Percentiles rank a stretch among this genome's conserved stretches.
These are phyloP conservation scores for Sesamia nonagrioides DNA, from an alignment of 1,140 invertebrate species.

Conservation along the genomic window DNA sequence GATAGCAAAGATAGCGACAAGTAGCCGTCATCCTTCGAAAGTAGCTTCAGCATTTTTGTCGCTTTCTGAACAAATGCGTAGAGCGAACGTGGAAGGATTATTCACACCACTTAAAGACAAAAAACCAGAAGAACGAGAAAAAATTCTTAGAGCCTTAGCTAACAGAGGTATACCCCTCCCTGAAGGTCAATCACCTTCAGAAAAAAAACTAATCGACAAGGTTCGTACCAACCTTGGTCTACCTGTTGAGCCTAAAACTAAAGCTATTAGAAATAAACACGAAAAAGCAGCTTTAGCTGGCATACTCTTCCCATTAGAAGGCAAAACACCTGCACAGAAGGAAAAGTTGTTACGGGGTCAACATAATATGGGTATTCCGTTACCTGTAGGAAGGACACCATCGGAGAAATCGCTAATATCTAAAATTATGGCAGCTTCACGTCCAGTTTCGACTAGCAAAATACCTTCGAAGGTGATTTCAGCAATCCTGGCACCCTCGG, in stretches of 20 bases:
- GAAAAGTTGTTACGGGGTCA: slow-evolving; percentile 62
- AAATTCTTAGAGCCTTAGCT: slow-evolving; percentile 47
- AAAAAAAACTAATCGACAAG: slow-evolving; percentile 60
- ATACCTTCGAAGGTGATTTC: too few species aligned
- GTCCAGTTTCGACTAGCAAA: too few species aligned
- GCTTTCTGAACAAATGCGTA: slow-evolving; percentile 5
- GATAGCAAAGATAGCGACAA: slow-evolving; percentile 52
- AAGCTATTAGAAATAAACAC: slow-evolving; percentile 52
- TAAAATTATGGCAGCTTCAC: slow-evolving; percentile 13
- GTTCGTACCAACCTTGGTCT: slow-evolving; percentile 58
- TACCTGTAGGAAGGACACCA: neutral
- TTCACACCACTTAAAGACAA: slow-evolving; percentile 46
- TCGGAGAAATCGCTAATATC: slow-evolving; percentile 51
- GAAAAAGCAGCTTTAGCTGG: slow-evolving; percentile 49
- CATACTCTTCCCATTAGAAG: slow-evolving; percentile 19
- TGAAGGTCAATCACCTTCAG: slow-evolving; percentile 58
- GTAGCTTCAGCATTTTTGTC: neutral
- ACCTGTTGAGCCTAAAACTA: slow-evolving; percentile 55
- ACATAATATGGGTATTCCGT: slow-evolving; percentile 35
- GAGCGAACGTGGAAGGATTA: slow-evolving; percentile 39
- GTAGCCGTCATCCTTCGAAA: too few species aligned
- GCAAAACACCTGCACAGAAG: slow-evolving; percentile 56
- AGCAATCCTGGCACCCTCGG: too few species aligned
- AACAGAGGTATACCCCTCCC: slow-evolving; percentile 49
- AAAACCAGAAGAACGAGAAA: slow-evolving; percentile 45